Conservation (phyloP, 2,113 vertebrate species). For the Ellobius talpinus region DNA sequence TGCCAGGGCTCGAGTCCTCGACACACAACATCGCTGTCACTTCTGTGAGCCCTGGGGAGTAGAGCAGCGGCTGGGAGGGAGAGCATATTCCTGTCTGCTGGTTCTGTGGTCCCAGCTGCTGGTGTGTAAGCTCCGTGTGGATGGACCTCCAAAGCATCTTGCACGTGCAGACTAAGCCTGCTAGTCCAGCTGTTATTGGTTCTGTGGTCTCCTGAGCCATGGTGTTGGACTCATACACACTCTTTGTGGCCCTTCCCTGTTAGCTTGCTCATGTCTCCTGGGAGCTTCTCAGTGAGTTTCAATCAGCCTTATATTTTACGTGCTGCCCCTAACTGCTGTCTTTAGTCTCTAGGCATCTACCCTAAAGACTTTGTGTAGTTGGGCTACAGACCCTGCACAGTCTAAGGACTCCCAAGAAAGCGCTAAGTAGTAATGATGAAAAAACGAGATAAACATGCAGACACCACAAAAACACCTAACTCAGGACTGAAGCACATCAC, state of each 20-base stretch:
- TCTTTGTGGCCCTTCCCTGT: neutral
- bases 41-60: no score
- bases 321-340: neutral
- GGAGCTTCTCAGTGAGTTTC: neutral
- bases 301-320: neutral
- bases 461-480: neutral
- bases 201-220: neutral
- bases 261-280: neutral
- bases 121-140: neutral
- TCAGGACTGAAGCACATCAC: neutral
- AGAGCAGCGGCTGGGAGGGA: rapidly evolving
- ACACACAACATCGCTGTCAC: no score
- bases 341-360: neutral
- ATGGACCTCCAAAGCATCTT: neutral
- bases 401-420: neutral
- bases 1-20: neutral
- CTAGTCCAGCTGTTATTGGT: neutral
- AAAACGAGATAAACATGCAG: neutral
- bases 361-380: neutral
- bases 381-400: neutral
- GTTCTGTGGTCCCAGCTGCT: neutral
- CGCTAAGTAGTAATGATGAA: neutral
- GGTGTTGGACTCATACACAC: neutral
- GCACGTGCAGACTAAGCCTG: neutral
- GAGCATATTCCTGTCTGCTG: neutral